Evolutionary conservation across 2,113 vertebrate species (phyloP).

Genomic region (Dasyurus viverrinus): DNA sequence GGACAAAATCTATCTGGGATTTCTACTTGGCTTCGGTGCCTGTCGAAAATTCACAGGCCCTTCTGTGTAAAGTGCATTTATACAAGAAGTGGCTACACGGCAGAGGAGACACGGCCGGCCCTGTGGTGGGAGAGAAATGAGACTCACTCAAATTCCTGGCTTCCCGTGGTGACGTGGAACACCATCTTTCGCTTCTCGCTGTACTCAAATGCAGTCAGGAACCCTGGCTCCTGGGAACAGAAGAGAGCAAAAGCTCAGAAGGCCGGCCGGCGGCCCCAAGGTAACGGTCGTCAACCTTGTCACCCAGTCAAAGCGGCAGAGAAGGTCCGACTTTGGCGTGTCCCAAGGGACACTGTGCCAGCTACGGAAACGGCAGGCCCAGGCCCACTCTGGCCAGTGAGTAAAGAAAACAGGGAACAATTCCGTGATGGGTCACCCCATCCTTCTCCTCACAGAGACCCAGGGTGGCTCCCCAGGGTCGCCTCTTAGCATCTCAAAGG

Average conservation of each 20-base stretch:
- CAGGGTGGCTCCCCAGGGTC: no score
- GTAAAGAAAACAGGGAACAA: neutral
- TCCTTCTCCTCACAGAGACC: neutral
- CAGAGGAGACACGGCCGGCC: slow-evolving; percentile 25
- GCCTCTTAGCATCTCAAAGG: neutral
- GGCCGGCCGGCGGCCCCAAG: fast-evolving
- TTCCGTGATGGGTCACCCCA: neutral
- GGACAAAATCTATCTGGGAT: slow-evolving; percentile 47
- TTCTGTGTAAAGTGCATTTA: slow-evolving; percentile 20
- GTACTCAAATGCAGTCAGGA: slow-evolving; percentile 96
- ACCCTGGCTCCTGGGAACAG: slow-evolving; percentile 90
- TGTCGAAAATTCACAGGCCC: neutral
- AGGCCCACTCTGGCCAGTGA: neutral
- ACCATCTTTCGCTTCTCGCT: slow-evolving; percentile 95
- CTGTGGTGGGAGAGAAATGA: slow-evolving; percentile 56
- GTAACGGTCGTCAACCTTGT: neutral
- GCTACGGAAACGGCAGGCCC: neutral
- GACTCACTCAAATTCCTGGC: slow-evolving; percentile 97
- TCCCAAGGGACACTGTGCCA: neutral
- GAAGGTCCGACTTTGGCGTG: no score
- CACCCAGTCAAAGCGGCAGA: slow-evolving; percentile 17
- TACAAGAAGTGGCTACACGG: slow-evolving; percentile 39
- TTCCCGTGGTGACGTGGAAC: slow-evolving; percentile 96
- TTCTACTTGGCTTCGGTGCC: slow-evolving; percentile 33
- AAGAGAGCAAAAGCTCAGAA: slow-evolving; percentile 46